Evolutionary conservation across 2,797 vertebrate genomes (phyloP), one percentile per base, ranked within the genome.

Genomic region (Gephyroberyx darwinii): DNA sequence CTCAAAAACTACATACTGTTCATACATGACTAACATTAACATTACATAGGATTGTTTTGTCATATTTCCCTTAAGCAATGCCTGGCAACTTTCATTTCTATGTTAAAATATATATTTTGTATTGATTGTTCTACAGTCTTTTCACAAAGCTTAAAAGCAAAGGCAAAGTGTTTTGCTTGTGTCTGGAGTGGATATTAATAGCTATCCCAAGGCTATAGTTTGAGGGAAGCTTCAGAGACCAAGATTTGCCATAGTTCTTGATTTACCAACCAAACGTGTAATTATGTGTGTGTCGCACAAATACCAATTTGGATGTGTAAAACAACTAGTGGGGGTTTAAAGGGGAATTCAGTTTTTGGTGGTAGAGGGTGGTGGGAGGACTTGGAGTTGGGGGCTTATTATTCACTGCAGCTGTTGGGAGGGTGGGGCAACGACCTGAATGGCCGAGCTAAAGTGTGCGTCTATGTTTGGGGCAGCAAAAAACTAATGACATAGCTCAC

Each of bases 291-390:
- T 79, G 87, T 92, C 80, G 78, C 92, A 88, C 90, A 94, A 94
- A 94, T 94, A 93, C 91, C 88, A 93, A 92, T 94, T 93, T 94
- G 91, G 93, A 86, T 86, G 90, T 92, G 92, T 93, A 91, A 90
- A 93, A 93, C 91, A 93, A 92, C 90, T 83, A 85, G 82, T 63
- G 78, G 85, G 86, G 89, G 86, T 88, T 91, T 85, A 79, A 84
- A 83, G 75, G 76, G 82, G 87, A 88, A 88, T 84, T 80, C 65
- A 65, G 67, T 82, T 87, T 78, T 62, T 47, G 31, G 58, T 47
- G 86, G 80, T 63, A 78, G 82, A 82, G 71, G 71, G 69, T 78
- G 81, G 81, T 78, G 80, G 65, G 76, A n/a, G 76, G 61, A 72
- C 51, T 69, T 74, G 39, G 71, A 71, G 82, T 74, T 74, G 70